Evolutionary conservation across 2,888 invertebrate genomes (phyloP), one percentile per base, ranked within the genome.

Genomic region (Drosophila koepferae): DNA sequence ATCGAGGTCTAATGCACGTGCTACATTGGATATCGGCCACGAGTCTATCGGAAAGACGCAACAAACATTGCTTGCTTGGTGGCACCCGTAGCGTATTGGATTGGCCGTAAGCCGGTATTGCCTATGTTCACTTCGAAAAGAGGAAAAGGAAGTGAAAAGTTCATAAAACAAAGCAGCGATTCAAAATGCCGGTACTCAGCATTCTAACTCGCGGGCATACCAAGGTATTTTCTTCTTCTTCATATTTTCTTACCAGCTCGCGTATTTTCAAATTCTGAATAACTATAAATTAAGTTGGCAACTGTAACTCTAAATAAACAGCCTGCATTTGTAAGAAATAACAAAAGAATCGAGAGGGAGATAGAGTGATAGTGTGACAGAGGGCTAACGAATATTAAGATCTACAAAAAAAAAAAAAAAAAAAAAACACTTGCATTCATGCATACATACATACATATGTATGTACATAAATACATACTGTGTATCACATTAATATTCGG

Each of bases 31-130:
- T 61, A 58, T 10, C 60, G 8, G 60, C 65, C 23, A 73, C 65
- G 77, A 84, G 80, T 79, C 77, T 81, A 80, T 77, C 80, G 77
- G 78, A 77, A 63, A 68, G 73, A 31, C 73, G 54, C 59, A 63
- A 43, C 72, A 82, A 56, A 40, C 67, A 78, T 58, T 68, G 64
- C 69, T 74, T 73, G 63, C 69, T 74, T 73, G 63, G 53, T 70
- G 58, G 68, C 63, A 48, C 31, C 48, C 20, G 18, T 18, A 38
- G 18, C 53, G 2, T 40, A 43, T 28, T 44, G 53, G 34, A 71
- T 40, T 40, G 36, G 41, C 51, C 41, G 18, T 38, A 46, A 54
- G 23, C 20, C 34, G 12, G 54, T 38, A n/a, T 43, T 49, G 10
- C 18, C 49, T 12, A 23, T 40, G 38, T 3, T 16, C 18, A 41